Base-by-base conservation (phyloP, 92 coral and sea anemone genomes). In the Parazoanthus swiftii region DNA sequence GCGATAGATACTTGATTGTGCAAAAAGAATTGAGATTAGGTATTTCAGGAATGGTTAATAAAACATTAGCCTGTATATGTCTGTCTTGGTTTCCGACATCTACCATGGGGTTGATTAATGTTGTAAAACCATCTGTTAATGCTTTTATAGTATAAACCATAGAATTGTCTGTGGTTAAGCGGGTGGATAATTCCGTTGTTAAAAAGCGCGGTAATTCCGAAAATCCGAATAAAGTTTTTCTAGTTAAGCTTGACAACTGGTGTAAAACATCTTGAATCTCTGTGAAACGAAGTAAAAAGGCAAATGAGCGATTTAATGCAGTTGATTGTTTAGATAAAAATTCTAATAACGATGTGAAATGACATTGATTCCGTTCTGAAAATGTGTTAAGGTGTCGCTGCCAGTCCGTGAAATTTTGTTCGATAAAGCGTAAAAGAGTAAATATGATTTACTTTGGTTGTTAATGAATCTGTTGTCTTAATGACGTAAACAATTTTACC, bases 201-300 rank as follows among this genome's bases (percentile, higher is more conserved):
- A 86, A 39, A 81, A 90, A 86, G 1, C 77, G 33, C 0, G 90
- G 92, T 1, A 90, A 39, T 8, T 82, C 67, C 44, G 46, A 46
- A 48, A 74, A 81, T 8, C 92, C 81, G 15, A 81, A 43, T 11
- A 90, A 43, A 13, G 66, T 50, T 50, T 88, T 88, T 0, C 72
- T 43, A 16, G 78, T 63, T n/a, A 90, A 26, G 1, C 25, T 29
- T 0, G 82, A 26, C 2, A 72, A 5, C 21, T 91, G 93, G 15
- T 85, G 88, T 25, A 91, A 21, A 9, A 80, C 33, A 37, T 88
- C 93, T 65, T 89, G 81, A 42, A 88, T 56, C 38, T 91, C 89
- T 5, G 71, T 88, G 21, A 89, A 63, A 15, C 88, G 86, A 3
- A 85, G 67, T 1, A 58, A 13, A 25, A 81, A 37, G 2, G 91